Conservation (phyloP, 2,797 vertebrate species). For the Tenualosa ilisha region DNA sequence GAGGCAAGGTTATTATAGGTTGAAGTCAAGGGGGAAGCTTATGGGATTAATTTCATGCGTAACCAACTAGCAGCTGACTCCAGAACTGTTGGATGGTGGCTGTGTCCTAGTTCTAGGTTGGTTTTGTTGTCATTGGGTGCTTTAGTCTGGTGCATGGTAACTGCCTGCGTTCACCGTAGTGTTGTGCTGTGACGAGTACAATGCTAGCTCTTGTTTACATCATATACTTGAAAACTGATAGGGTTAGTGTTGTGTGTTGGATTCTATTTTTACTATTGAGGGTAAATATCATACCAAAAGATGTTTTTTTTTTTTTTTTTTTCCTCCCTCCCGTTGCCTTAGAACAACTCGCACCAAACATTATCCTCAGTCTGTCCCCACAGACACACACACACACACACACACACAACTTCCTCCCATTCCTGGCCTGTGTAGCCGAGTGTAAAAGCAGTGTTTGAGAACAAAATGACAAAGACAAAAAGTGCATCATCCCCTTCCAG, state of each 20-base stretch:
- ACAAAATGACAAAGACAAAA: background rate
- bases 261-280: constrained; percentile 46
- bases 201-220: constrained; percentile 77
- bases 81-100: background rate
- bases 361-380: background rate
- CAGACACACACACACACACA: background rate
- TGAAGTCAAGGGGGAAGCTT: constrained; percentile 22
- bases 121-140: background rate
- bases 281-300: constrained; percentile 44
- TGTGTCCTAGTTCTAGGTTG: background rate
- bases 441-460: constrained; percentile 6
- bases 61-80: background rate
- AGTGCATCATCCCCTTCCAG: background rate
- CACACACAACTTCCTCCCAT: background rate
- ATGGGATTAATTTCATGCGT: background rate
- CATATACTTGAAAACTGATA: constrained; percentile 83
- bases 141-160: background rate
- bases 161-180: constrained; percentile 39
- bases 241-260: constrained; percentile 56
- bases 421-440: background rate
- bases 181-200: constrained; percentile 58
- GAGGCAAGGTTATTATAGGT: constrained; percentile 42
- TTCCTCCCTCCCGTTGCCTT: constrained; percentile 68
- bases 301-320: background rate
- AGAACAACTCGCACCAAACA: constrained; percentile 48